Base-by-base conservation (phyloP, 2,888 invertebrate genomes). In the Anaspis maculata region DNA sequence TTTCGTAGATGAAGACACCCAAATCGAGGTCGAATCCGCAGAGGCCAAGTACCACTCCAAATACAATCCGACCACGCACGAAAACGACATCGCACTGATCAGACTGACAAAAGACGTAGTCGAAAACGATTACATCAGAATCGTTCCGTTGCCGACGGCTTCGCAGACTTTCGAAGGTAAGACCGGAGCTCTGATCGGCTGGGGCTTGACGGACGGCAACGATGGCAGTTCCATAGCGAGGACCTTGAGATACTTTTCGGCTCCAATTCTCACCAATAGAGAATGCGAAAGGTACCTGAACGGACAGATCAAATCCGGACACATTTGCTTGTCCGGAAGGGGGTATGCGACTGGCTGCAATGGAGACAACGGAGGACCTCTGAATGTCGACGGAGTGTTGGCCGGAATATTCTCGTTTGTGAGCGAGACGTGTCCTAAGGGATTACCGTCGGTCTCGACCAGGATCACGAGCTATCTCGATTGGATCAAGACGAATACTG, bases 341-440 rank as follows among this genome's bases (percentile, higher is more conserved):
- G 31, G 19, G 5, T 35, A 37, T n/a, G 35, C 27, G 21, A 25
- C 33, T 4, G 28, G 41, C 4, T 47, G 47, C 30, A 30, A 24
- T 14, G 46, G 46, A 1, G 46, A 46, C 27, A 43, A 42, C 14
- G 45, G 46, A n/a, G 46, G 44, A 27, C 46, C 46, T 9, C 30
- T 46, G 14, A 33, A 39, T 11, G 28, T 37, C 9, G 33, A 28
- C 14, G 36, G 36, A 4, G 33, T 13, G 3, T 37, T 36, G 25
- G 32, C 43, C 1, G 46, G 46, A 21, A 29, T 45, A 22, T 39
- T 41, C 9, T 46, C 46, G 3, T 46, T 36, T 26, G 39, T 6
- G 32, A 25, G 9, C 44, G 44, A 22, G 16, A 9, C 5, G 5
- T 19, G 19, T 19, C 19, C 19, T 9, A 13, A 27, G n/a, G 37